These are phyloP conservation scores for Coturnix japonica DNA, from an alignment of 2,113 vertebrate species.

Conservation along the genomic window DNA sequence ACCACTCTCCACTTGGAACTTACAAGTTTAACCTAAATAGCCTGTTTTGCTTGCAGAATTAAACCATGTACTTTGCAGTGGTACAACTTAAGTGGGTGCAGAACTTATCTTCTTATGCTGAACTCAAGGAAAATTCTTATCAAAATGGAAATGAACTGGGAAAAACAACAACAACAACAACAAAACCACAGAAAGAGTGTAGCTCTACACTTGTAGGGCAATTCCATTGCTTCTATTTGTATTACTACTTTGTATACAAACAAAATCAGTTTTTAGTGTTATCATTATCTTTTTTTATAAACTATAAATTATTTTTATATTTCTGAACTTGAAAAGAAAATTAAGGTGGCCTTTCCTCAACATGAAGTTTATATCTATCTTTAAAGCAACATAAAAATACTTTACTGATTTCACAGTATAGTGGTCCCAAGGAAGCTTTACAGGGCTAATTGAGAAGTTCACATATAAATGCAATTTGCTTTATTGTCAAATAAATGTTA, in stretches of 20 bases:
- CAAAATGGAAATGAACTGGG: neutral
- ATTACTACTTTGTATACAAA: neutral
- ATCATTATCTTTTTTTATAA: neutral
- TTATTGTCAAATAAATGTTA: slow-evolving; percentile 74
- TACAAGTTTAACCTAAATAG: neutral
- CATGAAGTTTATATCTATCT: neutral
- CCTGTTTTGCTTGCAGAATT: neutral
- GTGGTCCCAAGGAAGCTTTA: slow-evolving; percentile 57
- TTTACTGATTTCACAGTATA: slow-evolving; percentile 44
- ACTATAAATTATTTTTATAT: neutral
- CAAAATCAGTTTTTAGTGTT: neutral
- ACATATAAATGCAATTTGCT: slow-evolving; percentile 71
- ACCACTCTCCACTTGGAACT: neutral
- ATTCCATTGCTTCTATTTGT: neutral
- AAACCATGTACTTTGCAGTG: neutral
- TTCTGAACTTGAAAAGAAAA: slow-evolving; percentile 15
- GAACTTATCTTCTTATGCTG: neutral
- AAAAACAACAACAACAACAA: neutral
- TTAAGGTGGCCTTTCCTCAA: slow-evolving; percentile 5
- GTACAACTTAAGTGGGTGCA: neutral
- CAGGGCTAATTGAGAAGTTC: slow-evolving; percentile 70
- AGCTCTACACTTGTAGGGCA: neutral
- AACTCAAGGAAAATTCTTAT: neutral
- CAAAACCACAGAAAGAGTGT: neutral
- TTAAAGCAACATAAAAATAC: slow-evolving; percentile 36